Base-by-base conservation (phyloP, 2,888 invertebrate genomes). In the Campoletis raptor region DNA sequence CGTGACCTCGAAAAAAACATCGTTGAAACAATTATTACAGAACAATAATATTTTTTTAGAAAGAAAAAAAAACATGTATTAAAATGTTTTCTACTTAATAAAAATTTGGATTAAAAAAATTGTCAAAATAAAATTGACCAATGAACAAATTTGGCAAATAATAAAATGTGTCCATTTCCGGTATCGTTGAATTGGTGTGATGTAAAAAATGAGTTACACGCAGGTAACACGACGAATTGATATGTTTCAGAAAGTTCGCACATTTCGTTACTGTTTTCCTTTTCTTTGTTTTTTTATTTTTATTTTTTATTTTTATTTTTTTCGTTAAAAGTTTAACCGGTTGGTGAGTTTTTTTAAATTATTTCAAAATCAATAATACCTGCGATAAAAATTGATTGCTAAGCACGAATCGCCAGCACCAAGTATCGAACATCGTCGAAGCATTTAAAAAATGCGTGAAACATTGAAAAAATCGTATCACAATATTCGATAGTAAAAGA, bases 221-320 rank as follows among this genome's bases (percentile, higher is more conserved):
- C 77, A 72, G 57, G 86, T 76, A 80, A 86, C 70, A 73, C 76
- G 73, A 72, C 76, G 83, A 83, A 83, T 86, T 86, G 86, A 86
- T 86, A 86, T 86, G 86, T 86, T 83, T 83, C 57, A 72, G 80
- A 86, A 42, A 76, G 74, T 70, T 79, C 40, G 72, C 57, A 69
- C 21, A 52, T 77, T 78, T 81, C 30, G 24, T 70, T 64, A 9
- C 12, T 40, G 36, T 72, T 80, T 61, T 15, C 24, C 3, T 61
- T 1, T 5, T 12, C 4, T 48, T 78, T 48, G 40, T 42, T 64
- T 24, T 64, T 40, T 9, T 66, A 18, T 77, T 30, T 12, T 37
- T 45, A 45, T 18, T 42, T 24, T 18, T 67, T 54, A 54, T 36
- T 48, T 45, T 42, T n/a, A 45, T 54, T 36, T 37, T 61, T 37